Base-by-base conservation (phyloP, 2,797 vertebrate genomes). In the Natrix natrix region DNA sequence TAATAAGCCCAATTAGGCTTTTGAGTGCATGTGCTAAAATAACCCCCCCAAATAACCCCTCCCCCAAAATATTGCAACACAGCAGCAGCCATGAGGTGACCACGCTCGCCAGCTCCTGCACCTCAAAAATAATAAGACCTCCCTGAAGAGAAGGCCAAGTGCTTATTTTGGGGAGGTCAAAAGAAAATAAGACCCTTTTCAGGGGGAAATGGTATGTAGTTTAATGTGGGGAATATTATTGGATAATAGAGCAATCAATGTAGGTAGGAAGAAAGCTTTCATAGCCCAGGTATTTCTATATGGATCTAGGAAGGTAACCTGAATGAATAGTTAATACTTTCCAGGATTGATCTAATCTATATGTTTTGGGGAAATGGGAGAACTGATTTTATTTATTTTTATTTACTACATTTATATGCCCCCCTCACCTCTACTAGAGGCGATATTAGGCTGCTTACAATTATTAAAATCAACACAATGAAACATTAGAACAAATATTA, bases 181-280 rank as follows among this genome's bases (percentile, higher is more conserved):
- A 43, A 43, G 43, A 43, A 43, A 43, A 43, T 43, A 43, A 43
- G 43, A 43, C 43, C 43, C 43, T 43, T 43, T 43, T 4, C 2
- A 2, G 43, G 43, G 43, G 4, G 2, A 37, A 43, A 43, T 6
- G 5, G 48, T 52, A 52, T 83, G 10, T 48, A 83, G 43, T 83
- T 83, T 48, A 83, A 48, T 24, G 74, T 48, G 20, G 37, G 22
- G 20, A 48, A 43, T 83, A 24, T 48, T 83, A 83, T 48, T 83
- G 20, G 20, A 83, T 43, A 48, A 22, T 48, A 24, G 92, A 92
- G 93, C 88, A 93, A 93, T 92, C 90, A 93, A 88, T 94, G 93
- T 91, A 95, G 14, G 57, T 13, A 61, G 3, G 14, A 78, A 66
- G 55, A 86, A 66, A 16, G 24, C 11, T 28, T 86, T 11, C 5